Conservation (phyloP, 2,888 invertebrate genomes). For the Dorcus parallelipipedus region DNA sequence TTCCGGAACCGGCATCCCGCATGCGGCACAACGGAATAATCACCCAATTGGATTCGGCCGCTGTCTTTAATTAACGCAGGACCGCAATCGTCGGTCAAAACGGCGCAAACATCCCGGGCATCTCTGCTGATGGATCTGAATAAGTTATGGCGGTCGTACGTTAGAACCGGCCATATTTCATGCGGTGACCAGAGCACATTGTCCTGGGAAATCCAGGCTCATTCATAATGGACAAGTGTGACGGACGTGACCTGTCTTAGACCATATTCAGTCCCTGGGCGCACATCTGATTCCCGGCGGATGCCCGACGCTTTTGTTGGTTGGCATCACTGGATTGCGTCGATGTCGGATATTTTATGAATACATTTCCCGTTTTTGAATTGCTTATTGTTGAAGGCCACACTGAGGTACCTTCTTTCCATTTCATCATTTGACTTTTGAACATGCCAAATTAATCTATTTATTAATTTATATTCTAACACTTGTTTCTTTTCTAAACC, state of each 20-base stretch:
- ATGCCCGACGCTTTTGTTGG: constrained; percentile 1
- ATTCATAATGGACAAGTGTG: constrained; percentile 35
- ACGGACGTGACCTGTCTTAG: constrained; percentile 31
- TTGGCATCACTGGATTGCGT: constrained; percentile 1
- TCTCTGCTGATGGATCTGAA: constrained; percentile 20
- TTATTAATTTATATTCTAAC: too few species aligned
- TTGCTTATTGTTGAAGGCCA: too few species aligned
- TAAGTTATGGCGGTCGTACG: constrained; percentile 23
- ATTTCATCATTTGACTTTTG: too few species aligned
- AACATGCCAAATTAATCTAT: too few species aligned
- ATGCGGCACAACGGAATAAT: constrained; percentile 17
- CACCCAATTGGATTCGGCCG: constrained; percentile 19
- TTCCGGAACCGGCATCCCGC: constrained; percentile 4
- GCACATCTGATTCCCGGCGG: constrained; percentile 17
- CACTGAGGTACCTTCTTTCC: too few species aligned
- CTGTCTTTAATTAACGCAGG: constrained; percentile 16
- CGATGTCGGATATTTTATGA: neutral
- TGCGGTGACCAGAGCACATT: constrained; percentile 32
- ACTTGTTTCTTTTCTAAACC: too few species aligned
- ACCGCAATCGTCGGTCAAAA: constrained; percentile 12
- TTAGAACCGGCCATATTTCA: constrained; percentile 29
- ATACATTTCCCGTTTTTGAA: neutral
- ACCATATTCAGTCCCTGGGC: constrained; percentile 21
- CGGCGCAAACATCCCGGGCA: constrained; percentile 16
- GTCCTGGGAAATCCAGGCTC: constrained; percentile 35